Evolutionary conservation across 2,113 vertebrate genomes (phyloP).

Genomic region (Chelonoidis abingdonii): DNA sequence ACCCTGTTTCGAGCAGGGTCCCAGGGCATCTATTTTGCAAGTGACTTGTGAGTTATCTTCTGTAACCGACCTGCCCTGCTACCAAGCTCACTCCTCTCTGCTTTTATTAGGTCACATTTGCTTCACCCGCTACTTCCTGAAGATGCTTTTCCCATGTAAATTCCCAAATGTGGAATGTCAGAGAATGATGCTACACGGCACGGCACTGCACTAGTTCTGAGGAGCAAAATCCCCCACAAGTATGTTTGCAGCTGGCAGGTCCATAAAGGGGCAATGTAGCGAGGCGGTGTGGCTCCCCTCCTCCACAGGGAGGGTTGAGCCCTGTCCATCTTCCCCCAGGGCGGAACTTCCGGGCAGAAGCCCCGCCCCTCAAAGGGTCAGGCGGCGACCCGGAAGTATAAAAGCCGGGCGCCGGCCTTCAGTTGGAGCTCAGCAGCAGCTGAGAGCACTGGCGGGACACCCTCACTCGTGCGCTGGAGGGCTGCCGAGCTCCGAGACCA

Average conservation of each 20-base stretch:
- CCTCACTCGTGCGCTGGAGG: no score
- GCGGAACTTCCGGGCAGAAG: no score
- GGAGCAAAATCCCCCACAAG: neutral
- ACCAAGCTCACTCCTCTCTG: neutral
- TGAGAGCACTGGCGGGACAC: no score
- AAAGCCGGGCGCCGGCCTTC: no score
- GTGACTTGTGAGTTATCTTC: neutral
- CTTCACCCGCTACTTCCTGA: neutral
- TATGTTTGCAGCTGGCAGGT: neutral
- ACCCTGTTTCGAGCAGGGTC: neutral
- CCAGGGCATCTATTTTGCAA: neutral
- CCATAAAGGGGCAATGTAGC: neutral
- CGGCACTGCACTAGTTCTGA: neutral
- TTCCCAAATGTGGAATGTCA: neutral
- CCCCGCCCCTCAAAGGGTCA: no score
- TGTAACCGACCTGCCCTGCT: neutral
- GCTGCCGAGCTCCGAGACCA: no score
- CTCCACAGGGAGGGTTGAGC: no score
- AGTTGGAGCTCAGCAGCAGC: no score
- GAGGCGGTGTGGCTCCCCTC: no score
- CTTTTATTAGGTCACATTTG: neutral
- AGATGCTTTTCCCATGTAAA: neutral
- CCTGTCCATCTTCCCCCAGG: no score
- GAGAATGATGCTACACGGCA: no score
- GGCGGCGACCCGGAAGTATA: no score